These are phyloP conservation scores for Pomatorhinus ruficollis DNA, from an alignment of 2,113 vertebrate genomes.

Conservation along the genomic window DNA sequence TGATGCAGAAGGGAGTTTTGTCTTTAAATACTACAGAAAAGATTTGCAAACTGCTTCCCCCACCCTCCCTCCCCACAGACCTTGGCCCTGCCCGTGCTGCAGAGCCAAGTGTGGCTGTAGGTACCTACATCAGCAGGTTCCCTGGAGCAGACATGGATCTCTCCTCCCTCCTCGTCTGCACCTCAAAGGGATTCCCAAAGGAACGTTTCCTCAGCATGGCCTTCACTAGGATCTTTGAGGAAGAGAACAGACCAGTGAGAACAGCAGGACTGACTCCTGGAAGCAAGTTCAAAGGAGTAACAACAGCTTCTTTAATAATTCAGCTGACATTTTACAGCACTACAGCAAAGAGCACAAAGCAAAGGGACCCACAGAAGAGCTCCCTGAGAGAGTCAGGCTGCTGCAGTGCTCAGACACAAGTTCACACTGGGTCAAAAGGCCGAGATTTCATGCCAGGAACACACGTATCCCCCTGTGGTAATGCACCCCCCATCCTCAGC, in stretches of 20 bases:
- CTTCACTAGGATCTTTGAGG: slow-evolving; percentile 91
- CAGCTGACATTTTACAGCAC: neutral
- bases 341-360: neutral
- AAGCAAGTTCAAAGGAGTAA: neutral
- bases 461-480: fast-evolving
- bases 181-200: slow-evolving; percentile 95
- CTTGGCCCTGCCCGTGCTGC: fast-evolving
- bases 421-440: neutral
- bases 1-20: neutral
- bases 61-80: neutral
- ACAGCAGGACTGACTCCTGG: neutral
- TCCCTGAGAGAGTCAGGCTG: neutral
- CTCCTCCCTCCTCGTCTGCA: slow-evolving; percentile 86
- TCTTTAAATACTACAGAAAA: neutral
- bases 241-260: neutral
- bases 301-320: neutral
- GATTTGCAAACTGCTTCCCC: neutral
- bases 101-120: neutral
- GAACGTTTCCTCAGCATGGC: slow-evolving; percentile 97
- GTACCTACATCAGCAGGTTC: slow-evolving; percentile 89
- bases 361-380: neutral
- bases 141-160: slow-evolving; percentile 94
- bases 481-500: too few species aligned
- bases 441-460: neutral
- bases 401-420: neutral